Conservation (phyloP, 2,113 vertebrate species). For the Nothobranchius furzeri region DNA sequence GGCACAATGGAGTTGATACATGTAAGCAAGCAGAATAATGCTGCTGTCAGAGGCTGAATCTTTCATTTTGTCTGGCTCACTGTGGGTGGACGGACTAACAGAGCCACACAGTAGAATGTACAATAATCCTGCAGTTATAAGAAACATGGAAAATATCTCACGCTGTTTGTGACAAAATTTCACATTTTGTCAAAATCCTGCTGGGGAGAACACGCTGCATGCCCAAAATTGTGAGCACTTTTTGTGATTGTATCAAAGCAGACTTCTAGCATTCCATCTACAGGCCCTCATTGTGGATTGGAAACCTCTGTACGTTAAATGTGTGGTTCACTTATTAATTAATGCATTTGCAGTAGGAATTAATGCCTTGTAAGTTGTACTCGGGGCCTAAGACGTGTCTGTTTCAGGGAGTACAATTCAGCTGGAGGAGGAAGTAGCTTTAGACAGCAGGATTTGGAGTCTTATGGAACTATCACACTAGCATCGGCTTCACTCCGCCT, state of each 20-base stretch:
- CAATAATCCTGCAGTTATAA: slow-evolving; percentile 12
- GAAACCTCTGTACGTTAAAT: slow-evolving; percentile 36
- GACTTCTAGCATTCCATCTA: slow-evolving; percentile 21
- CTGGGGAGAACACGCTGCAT: background rate
- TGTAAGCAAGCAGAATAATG: slow-evolving; percentile 27
- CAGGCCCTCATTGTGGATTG: slow-evolving; percentile 37
- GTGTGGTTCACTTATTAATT: background rate
- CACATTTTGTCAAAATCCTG: background rate
- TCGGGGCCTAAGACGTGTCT: too few species aligned
- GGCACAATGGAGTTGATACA: slow-evolving; percentile 40
- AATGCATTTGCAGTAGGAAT: too few species aligned
- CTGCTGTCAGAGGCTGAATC: slow-evolving; percentile 8
- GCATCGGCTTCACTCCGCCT: too few species aligned
- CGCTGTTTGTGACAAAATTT: background rate
- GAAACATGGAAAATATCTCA: background rate
- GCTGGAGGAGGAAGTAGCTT: too few species aligned
- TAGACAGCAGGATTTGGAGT: too few species aligned
- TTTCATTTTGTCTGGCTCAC: slow-evolving; percentile 5
- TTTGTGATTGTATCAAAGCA: slow-evolving; percentile 40
- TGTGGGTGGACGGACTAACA: slow-evolving; percentile 16
- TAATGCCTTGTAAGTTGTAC: too few species aligned
- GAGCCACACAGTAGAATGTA: background rate
- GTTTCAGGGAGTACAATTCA: too few species aligned
- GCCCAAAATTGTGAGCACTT: slow-evolving; percentile 16
- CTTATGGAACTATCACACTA: too few species aligned